phyloP scores from a whole-genome alignment of 53 echinoderm and acorn worm species.

The Henricia sp. region DNA sequence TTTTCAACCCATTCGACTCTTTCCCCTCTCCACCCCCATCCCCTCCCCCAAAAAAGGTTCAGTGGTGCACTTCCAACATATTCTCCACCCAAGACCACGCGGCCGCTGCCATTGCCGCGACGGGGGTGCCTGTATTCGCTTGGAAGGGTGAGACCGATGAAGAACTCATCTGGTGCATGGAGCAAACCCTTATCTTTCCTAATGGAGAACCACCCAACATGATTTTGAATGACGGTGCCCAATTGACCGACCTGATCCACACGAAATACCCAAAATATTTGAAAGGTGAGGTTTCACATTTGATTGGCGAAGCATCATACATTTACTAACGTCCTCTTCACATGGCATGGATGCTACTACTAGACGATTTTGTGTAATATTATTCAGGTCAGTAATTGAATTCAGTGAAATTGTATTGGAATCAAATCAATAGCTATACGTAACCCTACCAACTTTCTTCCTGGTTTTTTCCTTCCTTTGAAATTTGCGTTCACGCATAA shows the following conservation, averaged over 20 bases:
- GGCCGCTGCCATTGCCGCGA: slow-evolving; percentile 95
- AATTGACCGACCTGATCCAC: slow-evolving; percentile 92
- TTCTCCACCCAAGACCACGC: slow-evolving; percentile 99
- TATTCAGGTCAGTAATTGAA: no score
- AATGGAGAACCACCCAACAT: slow-evolving; percentile 94
- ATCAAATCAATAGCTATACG: no score
- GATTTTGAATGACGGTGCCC: slow-evolving; percentile 98
- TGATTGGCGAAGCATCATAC: no score
- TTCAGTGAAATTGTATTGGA: no score
- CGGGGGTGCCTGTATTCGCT: slow-evolving; percentile 95
- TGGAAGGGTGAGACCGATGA: slow-evolving; percentile 99
- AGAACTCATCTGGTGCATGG: slow-evolving; percentile 98
- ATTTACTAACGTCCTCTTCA: no score
- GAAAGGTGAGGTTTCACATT: slow-evolving; percentile 61
- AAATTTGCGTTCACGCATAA: no score
- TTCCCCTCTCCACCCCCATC: no score
- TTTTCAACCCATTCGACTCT: neutral
- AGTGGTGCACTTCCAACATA: slow-evolving; percentile 99
- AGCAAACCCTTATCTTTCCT: slow-evolving; percentile 92
- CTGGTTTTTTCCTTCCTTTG: no score
- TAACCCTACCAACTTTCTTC: no score
- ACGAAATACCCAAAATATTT: slow-evolving; percentile 81
- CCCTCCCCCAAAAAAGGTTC: slow-evolving; percentile 72
- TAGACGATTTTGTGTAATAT: no score
- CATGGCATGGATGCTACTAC: no score